These are phyloP conservation scores for Centropristis striata DNA, from an alignment of 2,113 vertebrate species.

Conservation along the genomic window DNA sequence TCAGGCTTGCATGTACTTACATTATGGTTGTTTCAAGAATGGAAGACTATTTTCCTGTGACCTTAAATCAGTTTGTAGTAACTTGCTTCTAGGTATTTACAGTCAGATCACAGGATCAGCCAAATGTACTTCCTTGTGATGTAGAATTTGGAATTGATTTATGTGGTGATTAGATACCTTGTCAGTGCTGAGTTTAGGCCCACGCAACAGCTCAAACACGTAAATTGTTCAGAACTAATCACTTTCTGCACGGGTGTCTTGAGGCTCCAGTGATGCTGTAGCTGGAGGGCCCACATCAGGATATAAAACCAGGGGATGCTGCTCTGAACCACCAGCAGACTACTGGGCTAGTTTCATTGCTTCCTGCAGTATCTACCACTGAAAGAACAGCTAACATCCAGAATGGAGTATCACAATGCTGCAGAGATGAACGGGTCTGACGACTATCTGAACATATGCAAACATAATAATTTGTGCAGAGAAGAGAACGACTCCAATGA, in stretches of 20 bases:
- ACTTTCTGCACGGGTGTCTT: slow-evolving; percentile 2
- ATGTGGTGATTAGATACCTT: background rate
- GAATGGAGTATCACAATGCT: slow-evolving; percentile 26
- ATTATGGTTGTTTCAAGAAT: background rate
- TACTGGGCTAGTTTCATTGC: background rate
- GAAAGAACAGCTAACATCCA: background rate
- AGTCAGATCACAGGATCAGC: slow-evolving; percentile 25
- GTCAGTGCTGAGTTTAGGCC: background rate
- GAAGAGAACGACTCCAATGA: slow-evolving; percentile 15
- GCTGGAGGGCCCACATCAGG: background rate
- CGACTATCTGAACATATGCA: background rate
- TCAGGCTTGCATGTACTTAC: background rate
- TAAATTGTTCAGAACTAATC: background rate
- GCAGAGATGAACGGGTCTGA: slow-evolving; percentile 17
- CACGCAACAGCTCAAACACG: background rate
- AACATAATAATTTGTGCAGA: background rate
- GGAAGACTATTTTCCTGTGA: background rate
- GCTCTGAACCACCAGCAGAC: background rate
- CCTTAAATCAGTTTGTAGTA: background rate
- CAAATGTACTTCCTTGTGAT: slow-evolving; percentile 1
- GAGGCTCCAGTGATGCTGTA: background rate
- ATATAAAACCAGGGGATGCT: slow-evolving; percentile 1
- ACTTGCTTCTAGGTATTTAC: background rate
- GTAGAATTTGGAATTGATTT: slow-evolving; percentile 14
- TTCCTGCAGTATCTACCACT: background rate